These are phyloP conservation scores for Hypothenemus hampei DNA, from an alignment of 1,140 invertebrate genomes.

Conservation along the genomic window DNA sequence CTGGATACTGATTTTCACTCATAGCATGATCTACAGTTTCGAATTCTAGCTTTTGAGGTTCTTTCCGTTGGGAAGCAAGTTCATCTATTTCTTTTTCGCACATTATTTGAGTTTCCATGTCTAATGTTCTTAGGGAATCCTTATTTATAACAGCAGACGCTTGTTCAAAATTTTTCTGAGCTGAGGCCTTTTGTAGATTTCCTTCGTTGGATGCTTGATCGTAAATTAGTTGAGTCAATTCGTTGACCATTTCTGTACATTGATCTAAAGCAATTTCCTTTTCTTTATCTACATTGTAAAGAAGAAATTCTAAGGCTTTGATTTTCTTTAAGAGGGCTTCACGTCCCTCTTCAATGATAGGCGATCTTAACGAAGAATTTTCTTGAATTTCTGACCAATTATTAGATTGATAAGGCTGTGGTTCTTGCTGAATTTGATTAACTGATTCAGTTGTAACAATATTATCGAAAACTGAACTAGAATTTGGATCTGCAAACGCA, in stretches of 20 bases:
- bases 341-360: conserved; percentile 26
- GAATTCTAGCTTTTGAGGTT: conserved; percentile 18
- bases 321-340: conserved; percentile 39
- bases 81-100: conserved; percentile 17
- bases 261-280: conserved; percentile 35
- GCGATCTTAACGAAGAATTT: no score
- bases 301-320: conserved; percentile 43
- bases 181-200: conserved; percentile 40
- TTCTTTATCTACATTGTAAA: conserved; percentile 42
- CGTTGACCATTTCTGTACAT: conserved; percentile 39
- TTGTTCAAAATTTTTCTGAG: conserved; percentile 34
- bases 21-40: conserved; percentile 2
- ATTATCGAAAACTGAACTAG: conserved; percentile 1
- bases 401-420: no score
- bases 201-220: conserved; percentile 42
- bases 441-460: not conserved
- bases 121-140: not conserved
- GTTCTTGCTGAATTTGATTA: no score
- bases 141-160: conserved; percentile 6
- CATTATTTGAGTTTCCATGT: conserved; percentile 29
- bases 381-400: no score
- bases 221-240: conserved; percentile 39
- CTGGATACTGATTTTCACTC: conserved; percentile 5
- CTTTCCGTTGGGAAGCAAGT: conserved; percentile 13
- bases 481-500: not conserved